phyloP scores from a whole-genome alignment of 2,113 vertebrate species.

The Ochotona curzoniae region DNA sequence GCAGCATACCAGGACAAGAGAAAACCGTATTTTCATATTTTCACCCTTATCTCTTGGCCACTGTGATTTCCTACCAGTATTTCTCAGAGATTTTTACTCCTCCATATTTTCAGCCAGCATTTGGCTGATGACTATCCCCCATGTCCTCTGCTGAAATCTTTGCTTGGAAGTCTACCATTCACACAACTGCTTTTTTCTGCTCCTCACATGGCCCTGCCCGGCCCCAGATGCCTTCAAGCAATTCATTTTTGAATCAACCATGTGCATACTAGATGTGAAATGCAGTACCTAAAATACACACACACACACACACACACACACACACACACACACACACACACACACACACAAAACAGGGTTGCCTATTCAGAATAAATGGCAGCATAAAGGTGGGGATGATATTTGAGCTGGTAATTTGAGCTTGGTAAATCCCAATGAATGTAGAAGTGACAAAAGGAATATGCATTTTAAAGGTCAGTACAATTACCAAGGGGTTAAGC shows the following conservation, averaged over 20 bases:
- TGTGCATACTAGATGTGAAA: background rate
- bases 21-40: fast-evolving
- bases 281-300: background rate
- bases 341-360: background rate
- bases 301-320: too few species aligned
- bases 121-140: background rate
- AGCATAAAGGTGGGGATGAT: background rate
- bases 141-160: background rate
- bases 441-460: conserved; percentile 5
- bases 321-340: background rate
- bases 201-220: fast-evolving
- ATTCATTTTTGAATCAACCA: background rate
- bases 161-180: background rate
- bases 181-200: fast-evolving
- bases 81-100: background rate
- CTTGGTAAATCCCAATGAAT: background rate
- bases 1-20: fast-evolving
- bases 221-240: background rate
- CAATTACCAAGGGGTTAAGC: conserved; percentile 5
- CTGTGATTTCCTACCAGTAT: background rate
- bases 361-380: background rate
- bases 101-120: background rate
- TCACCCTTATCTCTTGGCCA: background rate
- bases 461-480: conserved; percentile 62
- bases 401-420: background rate